Conservation (phyloP, 2,113 vertebrate genomes). For the Lophius piscatorius region DNA sequence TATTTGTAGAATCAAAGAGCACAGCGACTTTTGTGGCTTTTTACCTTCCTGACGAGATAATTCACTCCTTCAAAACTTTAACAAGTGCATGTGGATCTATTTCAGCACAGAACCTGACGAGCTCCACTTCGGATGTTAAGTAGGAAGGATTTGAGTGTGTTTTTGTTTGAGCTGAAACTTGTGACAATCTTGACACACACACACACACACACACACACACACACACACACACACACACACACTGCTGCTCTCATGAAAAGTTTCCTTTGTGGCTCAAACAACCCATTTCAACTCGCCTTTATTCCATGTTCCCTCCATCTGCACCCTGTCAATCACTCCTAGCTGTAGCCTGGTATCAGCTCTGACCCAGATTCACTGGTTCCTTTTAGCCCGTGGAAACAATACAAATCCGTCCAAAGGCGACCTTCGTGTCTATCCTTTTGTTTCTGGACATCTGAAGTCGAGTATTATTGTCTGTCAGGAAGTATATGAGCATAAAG, state of each 20-base stretch:
- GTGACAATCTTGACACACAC: slow-evolving; percentile 32
- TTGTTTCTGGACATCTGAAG: slow-evolving; percentile 1
- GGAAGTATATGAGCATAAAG: slow-evolving; percentile 14
- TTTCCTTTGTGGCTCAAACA: not conserved
- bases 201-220: no score
- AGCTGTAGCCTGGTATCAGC: slow-evolving; percentile 27
- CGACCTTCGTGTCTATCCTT: not conserved
- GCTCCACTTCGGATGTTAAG: slow-evolving; percentile 17
- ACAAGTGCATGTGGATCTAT: slow-evolving; percentile 47
- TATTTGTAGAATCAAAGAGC: slow-evolving; percentile 33
- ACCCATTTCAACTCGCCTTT: no score
- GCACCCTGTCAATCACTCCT: slow-evolving; percentile 33
- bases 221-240: no score
- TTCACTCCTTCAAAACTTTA: slow-evolving; percentile 51
- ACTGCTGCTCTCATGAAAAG: slow-evolving; percentile 20
- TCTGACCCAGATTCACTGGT: slow-evolving; percentile 69
- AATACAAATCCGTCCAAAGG: not conserved
- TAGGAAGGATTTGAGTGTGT: slow-evolving; percentile 19
- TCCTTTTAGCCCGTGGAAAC: slow-evolving; percentile 17
- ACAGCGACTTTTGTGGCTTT: slow-evolving; percentile 29
- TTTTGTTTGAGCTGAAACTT: slow-evolving; percentile 37
- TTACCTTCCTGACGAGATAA: slow-evolving; percentile 25
- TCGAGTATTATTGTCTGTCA: slow-evolving; percentile 8
- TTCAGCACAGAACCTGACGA: slow-evolving; percentile 30
- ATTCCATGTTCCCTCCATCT: slow-evolving; percentile 3